Percentiles rank a stretch among this genome's conserved stretches.
Conservation (phyloP, 2,888 invertebrate species). For the Volucella zonaria region DNA sequence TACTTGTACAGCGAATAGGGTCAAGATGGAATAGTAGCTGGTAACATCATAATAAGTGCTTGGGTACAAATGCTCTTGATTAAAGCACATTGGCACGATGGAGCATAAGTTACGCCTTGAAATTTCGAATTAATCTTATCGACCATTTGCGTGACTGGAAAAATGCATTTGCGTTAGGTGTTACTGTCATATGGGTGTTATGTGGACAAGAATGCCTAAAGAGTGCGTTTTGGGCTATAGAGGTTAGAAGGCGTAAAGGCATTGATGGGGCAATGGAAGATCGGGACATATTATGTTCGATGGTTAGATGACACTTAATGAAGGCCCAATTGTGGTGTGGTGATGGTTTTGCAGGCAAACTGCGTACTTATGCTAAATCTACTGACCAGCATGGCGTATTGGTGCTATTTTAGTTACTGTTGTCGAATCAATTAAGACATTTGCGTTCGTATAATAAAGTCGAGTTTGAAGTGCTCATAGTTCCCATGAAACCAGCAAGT, state of each 20-base stretch:
- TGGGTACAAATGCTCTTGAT: background rate
- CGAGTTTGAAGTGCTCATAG: too few species aligned
- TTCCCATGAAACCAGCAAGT: too few species aligned
- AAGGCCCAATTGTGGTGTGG: background rate
- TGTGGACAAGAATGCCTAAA: conserved; percentile 35
- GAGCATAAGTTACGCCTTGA: conserved; percentile 33
- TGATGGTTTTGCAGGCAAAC: conserved; percentile 5
- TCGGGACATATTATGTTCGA: background rate
- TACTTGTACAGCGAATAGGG: conserved; percentile 43
- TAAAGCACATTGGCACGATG: conserved; percentile 9
- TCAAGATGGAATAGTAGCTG: conserved; percentile 55
- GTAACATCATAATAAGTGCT: conserved; percentile 28
- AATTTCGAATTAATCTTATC: conserved; percentile 22
- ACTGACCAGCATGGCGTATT: too few species aligned
- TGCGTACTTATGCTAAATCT: conserved; percentile 2
- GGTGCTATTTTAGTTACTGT: too few species aligned
- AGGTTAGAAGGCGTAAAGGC: conserved; percentile 7
- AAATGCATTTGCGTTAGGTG: conserved; percentile 21
- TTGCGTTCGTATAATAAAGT: too few species aligned
- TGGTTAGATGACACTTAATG: conserved; percentile 17
- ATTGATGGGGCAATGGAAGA: conserved; percentile 1
- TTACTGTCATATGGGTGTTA: background rate
- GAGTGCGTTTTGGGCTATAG: background rate
- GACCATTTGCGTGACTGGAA: conserved; percentile 57
- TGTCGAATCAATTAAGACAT: too few species aligned